A percentile compares a stretch with the other conserved stretches of the same genome.
Evolutionary conservation across 1,140 invertebrate species (phyloP).

Genomic region (Pseudomyrmex cubaensis): DNA sequence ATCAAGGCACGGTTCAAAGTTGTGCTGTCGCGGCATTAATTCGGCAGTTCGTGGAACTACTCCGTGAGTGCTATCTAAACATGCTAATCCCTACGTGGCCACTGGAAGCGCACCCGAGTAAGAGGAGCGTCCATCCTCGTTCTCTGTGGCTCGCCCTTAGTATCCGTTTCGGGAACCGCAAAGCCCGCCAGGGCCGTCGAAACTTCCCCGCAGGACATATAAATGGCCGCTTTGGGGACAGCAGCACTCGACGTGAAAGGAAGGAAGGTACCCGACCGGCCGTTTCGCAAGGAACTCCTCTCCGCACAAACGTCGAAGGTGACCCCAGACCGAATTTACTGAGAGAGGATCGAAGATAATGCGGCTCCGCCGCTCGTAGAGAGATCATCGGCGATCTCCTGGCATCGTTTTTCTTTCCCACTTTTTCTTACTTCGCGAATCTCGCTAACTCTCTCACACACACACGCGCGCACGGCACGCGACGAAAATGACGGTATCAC

Average conservation of each 20-base stretch:
- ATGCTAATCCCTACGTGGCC: slow-evolving; percentile 72
- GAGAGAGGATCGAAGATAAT: slow-evolving; percentile 60
- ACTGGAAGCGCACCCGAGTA: slow-evolving; percentile 59
- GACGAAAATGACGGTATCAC: slow-evolving; percentile 19
- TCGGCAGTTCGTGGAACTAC: slow-evolving; percentile 54
- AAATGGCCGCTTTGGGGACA: slow-evolving; percentile 61
- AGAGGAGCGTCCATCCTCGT: slow-evolving; percentile 60
- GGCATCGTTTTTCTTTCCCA: neutral
- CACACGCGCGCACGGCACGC: slow-evolving; percentile 4
- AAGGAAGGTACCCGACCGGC: slow-evolving; percentile 34
- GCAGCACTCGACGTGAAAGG: slow-evolving; percentile 40
- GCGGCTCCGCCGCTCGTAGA: neutral
- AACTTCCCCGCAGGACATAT: slow-evolving; percentile 64
- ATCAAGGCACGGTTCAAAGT: slow-evolving; percentile 63
- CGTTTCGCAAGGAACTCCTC: slow-evolving; percentile 50
- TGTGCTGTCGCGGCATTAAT: slow-evolving; percentile 68
- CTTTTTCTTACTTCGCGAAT: neutral
- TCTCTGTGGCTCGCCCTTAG: slow-evolving; percentile 49
- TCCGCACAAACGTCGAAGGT: slow-evolving; percentile 37
- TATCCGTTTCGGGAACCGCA: slow-evolving; percentile 56
- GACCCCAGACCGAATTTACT: slow-evolving; percentile 52
- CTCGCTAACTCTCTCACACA: neutral
- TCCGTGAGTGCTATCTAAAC: slow-evolving; percentile 74
- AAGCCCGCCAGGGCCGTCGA: slow-evolving; percentile 58
- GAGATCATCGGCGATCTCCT: slow-evolving; percentile 38